phyloP scores from a whole-genome alignment of 2,113 vertebrate species.

The Porphyrio hochstetteri region DNA sequence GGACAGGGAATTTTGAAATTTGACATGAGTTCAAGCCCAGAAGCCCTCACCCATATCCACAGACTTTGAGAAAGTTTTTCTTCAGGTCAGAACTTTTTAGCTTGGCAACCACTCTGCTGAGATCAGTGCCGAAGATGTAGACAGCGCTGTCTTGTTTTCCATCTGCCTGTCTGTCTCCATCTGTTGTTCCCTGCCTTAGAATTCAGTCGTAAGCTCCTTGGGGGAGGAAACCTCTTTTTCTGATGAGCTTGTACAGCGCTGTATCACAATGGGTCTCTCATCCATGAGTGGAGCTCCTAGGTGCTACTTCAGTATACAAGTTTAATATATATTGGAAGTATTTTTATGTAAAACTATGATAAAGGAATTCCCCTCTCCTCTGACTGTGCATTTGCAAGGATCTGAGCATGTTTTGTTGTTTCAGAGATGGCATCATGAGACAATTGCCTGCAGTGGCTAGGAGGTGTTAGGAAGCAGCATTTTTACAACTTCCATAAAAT shows the following conservation, averaged over 20 bases:
- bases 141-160: constrained; percentile 51
- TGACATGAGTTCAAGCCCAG: background rate
- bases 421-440: background rate
- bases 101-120: constrained; percentile 19
- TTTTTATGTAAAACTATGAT: background rate
- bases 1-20: background rate
- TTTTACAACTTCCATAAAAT: constrained; percentile 50
- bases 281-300: background rate
- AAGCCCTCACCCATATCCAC: background rate
- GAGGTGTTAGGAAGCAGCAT: background rate
- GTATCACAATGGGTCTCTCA: background rate
- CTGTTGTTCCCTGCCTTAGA: constrained; percentile 45
- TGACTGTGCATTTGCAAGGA: background rate
- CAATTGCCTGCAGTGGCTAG: constrained; percentile 9
- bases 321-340: background rate
- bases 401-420: constrained; percentile 12
- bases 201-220: constrained; percentile 22
- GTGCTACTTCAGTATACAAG: background rate
- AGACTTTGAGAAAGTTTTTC: constrained; percentile 25
- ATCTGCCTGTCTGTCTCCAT: constrained; percentile 65
- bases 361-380: background rate
- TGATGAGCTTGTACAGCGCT: background rate
- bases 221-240: constrained; percentile 34
- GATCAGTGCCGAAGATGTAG: constrained; percentile 34
- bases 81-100: constrained; percentile 29